phyloP scores from a whole-genome alignment of 1,140 invertebrate species.

The Mercenaria mercenaria region DNA sequence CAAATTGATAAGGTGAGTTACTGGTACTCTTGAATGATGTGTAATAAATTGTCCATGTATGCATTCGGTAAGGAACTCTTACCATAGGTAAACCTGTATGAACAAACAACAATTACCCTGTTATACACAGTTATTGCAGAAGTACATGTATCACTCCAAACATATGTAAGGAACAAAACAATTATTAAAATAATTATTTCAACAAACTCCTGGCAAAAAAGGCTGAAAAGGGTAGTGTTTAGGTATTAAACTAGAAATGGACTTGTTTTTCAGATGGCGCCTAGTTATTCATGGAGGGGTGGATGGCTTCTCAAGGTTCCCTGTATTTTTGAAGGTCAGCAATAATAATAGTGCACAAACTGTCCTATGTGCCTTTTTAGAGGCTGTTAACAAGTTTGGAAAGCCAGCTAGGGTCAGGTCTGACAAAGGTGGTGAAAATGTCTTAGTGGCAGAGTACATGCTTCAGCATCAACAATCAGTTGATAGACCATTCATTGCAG shows the following conservation, averaged over 20 bases:
- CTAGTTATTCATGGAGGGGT: constrained; percentile 73
- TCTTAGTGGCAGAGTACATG: constrained; percentile 67
- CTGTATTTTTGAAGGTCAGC: constrained; percentile 58
- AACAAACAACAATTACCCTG: neutral
- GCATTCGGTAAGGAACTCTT: neutral
- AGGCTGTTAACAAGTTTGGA: constrained; percentile 66
- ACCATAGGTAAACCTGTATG: too few species aligned
- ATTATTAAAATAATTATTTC: neutral
- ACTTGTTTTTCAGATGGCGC: constrained; percentile 57
- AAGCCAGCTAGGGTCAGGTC: constrained; percentile 70
- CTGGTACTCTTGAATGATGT: neutral
- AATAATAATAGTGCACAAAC: constrained; percentile 66
- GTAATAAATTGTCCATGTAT: neutral
- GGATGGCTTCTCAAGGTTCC: constrained; percentile 68
- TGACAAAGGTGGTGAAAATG: constrained; percentile 70
- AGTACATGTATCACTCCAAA: neutral
- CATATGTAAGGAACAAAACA: neutral
- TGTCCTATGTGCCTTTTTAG: constrained; percentile 63
- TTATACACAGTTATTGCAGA: neutral
- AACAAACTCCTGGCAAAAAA: neutral
- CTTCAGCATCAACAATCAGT: neutral
- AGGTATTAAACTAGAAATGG: neutral
- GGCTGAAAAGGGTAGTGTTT: neutral
- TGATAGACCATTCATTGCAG: constrained; percentile 31
- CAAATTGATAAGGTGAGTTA: constrained; percentile 32